Evolutionary conservation across 2,113 vertebrate species (phyloP).

Genomic region (Perca fluviatilis): DNA sequence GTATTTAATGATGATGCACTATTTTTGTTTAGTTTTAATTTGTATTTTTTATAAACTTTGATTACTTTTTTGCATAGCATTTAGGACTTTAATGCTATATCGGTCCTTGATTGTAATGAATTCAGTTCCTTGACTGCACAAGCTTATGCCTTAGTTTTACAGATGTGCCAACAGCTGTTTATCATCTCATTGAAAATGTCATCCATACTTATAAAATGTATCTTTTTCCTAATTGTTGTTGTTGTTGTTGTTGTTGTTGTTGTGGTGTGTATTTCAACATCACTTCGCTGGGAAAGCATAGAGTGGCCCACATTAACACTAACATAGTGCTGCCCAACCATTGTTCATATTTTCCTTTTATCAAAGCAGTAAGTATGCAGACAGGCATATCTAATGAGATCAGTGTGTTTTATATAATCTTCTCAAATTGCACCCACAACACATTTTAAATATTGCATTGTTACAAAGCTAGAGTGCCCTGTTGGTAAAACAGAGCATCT

Average conservation of each 20-base stretch:
- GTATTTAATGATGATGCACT: background rate
- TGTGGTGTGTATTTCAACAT: slow-evolving; percentile 26
- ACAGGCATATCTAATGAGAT: background rate
- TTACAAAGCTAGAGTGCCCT: background rate
- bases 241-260: background rate
- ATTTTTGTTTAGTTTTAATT: slow-evolving; percentile 13
- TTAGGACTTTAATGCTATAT: background rate
- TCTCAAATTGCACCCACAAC: background rate
- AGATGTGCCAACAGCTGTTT: slow-evolving; percentile 10
- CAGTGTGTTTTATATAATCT: background rate
- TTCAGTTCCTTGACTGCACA: background rate
- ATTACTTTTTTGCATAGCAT: background rate
- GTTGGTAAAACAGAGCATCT: background rate
- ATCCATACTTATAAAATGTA: slow-evolving; percentile 32
- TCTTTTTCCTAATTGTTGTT: slow-evolving; percentile 13
- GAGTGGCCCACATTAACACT: background rate
- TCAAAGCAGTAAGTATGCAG: background rate
- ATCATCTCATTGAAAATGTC: slow-evolving; percentile 7
- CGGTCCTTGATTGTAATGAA: background rate
- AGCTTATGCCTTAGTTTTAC: slow-evolving; percentile 6
- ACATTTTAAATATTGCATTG: background rate
- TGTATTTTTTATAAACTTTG: slow-evolving; percentile 19
- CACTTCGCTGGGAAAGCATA: background rate
- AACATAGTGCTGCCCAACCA: background rate
- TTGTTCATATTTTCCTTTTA: slow-evolving; percentile 13